Evolutionary conservation across 2,888 invertebrate species (phyloP).

Genomic region (Stenotaenia linearis): DNA sequence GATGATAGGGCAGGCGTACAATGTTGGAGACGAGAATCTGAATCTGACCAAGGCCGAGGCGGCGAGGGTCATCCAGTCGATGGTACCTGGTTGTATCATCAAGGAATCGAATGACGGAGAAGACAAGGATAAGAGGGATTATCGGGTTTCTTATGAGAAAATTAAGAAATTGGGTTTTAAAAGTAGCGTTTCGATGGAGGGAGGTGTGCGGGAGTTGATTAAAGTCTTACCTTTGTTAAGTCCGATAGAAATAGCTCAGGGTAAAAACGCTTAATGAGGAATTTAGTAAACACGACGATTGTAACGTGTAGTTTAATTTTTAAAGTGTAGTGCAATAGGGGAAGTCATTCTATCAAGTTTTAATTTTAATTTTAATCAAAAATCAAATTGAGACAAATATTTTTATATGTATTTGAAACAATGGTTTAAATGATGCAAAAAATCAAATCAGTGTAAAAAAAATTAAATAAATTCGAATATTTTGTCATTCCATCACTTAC

Average conservation of each 20-base stretch:
- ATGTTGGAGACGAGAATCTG: conserved; percentile 47
- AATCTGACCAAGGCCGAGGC: conserved; percentile 46
- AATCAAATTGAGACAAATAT: neutral
- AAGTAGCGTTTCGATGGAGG: conserved; percentile 43
- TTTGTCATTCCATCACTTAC: neutral
- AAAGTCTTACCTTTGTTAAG: conserved; percentile 44
- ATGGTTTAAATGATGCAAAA: neutral
- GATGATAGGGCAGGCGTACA: conserved; percentile 45
- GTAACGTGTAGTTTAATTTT: neutral
- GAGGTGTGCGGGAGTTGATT: conserved; percentile 44
- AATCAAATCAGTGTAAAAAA: conserved; percentile 8
- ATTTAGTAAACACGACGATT: too few relatives aligned
- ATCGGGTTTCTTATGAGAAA: conserved; percentile 46
- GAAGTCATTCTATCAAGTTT: too few relatives aligned
- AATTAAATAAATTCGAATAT: neutral
- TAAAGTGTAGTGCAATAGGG: neutral
- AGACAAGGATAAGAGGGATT: conserved; percentile 48
- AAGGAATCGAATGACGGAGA: conserved; percentile 42
- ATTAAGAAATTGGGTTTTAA: conserved; percentile 44
- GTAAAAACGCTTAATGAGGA: conserved; percentile 38
- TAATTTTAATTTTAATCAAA: neutral
- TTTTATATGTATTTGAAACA: neutral
- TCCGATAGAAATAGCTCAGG: conserved; percentile 34
- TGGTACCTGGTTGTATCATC: conserved; percentile 43
- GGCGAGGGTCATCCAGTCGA: conserved; percentile 42